Evolutionary conservation across 2,113 vertebrate species (phyloP), one percentile per base, ranked within the genome.

Genomic region (Lontra canadensis): DNA sequence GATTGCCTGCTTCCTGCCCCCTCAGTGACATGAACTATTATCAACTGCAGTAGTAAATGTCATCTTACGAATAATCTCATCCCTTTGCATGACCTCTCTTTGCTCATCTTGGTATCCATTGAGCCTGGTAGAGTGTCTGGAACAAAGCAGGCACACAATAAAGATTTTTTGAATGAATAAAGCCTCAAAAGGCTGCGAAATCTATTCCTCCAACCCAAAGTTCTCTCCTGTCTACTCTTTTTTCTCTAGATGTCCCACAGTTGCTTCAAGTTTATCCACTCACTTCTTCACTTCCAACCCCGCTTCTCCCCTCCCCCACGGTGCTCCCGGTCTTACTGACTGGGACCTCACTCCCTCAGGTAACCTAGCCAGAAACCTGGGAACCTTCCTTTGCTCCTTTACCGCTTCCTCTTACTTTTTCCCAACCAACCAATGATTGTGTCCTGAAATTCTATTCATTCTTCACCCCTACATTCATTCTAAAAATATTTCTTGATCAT

Each of bases 321-420:
- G 20, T 25, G 23, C 13, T n/a, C 86, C 26, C 29, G 20, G 3
- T 31, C n/a, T 74, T 39, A 23, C 42, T 29, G 36, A 78, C 55
- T 6, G 49, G 42, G 13, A 4, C 3, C 17, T 8, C 1, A 13
- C 20, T 23, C 1, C 4, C 63, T 63, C 20, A 14, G 29, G 18
- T 47, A 73, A n/a, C 9, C 55, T 11, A 13, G 23, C 47, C 3
- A 65, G 55, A 71, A 44, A 15, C 36, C 67, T n/a, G 29, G 67
- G 57, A 29, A 65, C 1, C 36, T 49, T 21, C 5, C 67, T 71
- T n/a, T 79, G 3, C 14, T 13, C 29, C 29, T 67, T 14, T 7
- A 20, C n/a, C 29, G 5, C 23, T 78, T 47, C 47, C 17, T 87
- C 81, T 82, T 29, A 26, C 9, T 6, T 13, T 15, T 29, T 59